Conservation (phyloP, 2,113 vertebrate genomes). For the Neomonachus schauinslandi region DNA sequence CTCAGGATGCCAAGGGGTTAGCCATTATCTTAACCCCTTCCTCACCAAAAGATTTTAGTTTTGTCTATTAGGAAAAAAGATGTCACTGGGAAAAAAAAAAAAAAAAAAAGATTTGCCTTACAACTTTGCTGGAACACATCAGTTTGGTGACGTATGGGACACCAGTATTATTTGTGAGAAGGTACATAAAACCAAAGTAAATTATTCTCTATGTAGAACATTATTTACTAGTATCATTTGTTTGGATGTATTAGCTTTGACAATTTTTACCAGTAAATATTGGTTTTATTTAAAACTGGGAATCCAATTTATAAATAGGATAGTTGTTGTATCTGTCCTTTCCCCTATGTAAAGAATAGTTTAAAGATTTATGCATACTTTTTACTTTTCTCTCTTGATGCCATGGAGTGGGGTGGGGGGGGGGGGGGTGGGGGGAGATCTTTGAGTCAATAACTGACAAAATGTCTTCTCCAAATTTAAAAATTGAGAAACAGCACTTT, state of each 20-base stretch:
- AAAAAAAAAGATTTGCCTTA: conserved; percentile 78
- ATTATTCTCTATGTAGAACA: conserved; percentile 88
- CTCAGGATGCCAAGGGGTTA: conserved; percentile 81
- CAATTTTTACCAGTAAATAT: conserved; percentile 90
- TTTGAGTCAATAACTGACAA: conserved; percentile 73
- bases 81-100: conserved; percentile 69
- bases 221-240: conserved; percentile 90
- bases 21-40: conserved; percentile 77
- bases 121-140: conserved; percentile 78
- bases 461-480: conserved; percentile 77
- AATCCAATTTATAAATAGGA: conserved; percentile 88
- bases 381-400: conserved; percentile 76
- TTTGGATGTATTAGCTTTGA: conserved; percentile 90
- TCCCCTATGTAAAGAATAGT: conserved; percentile 82
- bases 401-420: conserved; percentile 55
- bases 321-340: conserved; percentile 87
- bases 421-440: background rate
- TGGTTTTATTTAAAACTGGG: conserved; percentile 90
- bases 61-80: conserved; percentile 78
- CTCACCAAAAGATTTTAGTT: conserved; percentile 82
- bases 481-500: conserved; percentile 81
- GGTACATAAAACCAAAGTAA: conserved; percentile 82
- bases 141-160: conserved; percentile 77
- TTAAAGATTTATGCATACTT: conserved; percentile 76
- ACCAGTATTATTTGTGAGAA: conserved; percentile 79